A percentile compares a stretch with the other conserved stretches of the same genome.
These are phyloP conservation scores for Phallusia fumigata DNA, from an alignment of 23 tunicate species.

Conservation along the genomic window DNA sequence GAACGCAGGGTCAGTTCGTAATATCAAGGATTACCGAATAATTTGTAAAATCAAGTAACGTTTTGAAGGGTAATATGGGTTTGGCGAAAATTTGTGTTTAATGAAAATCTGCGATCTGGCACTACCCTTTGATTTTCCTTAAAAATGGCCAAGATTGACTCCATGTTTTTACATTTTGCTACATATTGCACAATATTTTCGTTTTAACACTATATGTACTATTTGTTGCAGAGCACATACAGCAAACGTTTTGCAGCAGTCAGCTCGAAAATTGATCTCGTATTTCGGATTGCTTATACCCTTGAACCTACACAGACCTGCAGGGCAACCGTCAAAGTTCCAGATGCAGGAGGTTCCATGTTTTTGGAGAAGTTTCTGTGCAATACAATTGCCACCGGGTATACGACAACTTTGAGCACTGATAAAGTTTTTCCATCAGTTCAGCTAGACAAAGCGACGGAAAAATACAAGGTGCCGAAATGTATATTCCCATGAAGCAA, in stretches of 20 bases:
- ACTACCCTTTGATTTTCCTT: too few species aligned
- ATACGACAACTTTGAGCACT: neutral
- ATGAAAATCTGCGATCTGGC: too few species aligned
- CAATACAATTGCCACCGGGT: neutral
- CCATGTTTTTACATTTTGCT: too few species aligned
- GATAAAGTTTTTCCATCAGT: neutral
- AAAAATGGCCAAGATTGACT: too few species aligned
- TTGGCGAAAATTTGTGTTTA: too few species aligned
- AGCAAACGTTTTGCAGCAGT: neutral
- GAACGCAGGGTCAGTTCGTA: neutral
- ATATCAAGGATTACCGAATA: too few species aligned
- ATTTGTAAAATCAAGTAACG: too few species aligned
- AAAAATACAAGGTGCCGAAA: too few species aligned
- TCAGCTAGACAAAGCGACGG: too few species aligned
- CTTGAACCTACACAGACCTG: neutral
- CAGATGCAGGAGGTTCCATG: neutral
- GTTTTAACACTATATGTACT: neutral
- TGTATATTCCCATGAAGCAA: too few species aligned
- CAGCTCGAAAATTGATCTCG: neutral
- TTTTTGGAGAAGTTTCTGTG: neutral
- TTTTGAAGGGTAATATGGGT: too few species aligned
- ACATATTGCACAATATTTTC: neutral
- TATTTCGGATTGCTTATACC: neutral
- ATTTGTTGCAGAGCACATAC: neutral
- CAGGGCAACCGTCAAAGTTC: neutral